Base-by-base conservation (phyloP, 92 coral and sea anemone species). In the Parazoanthus swiftii region DNA sequence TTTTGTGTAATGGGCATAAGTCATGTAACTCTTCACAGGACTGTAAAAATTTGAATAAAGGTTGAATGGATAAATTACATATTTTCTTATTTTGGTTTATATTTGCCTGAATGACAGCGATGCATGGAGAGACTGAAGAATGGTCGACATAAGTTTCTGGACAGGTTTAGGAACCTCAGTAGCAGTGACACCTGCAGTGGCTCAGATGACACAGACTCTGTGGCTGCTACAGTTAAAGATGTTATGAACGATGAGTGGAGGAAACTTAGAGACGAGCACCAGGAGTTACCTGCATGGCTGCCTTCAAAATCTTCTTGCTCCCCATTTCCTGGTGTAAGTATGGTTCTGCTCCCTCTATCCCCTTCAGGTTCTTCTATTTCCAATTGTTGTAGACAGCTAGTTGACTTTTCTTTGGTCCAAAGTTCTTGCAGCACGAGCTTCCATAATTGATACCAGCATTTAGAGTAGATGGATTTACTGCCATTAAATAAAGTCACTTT, bases 211-310 rank as follows among this genome's bases (percentile, higher is more conserved):
- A 33, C 43, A 8, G 78, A 84, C 21, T 71, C 67, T 43, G 78
- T 84, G 16, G 35, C 87, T 38, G 79, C 63, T 6, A 44, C 59
- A 42, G 46, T 84, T 44, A 70, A 84, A 84, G 87, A 84, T 70
- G 87, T 84, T 70, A 84, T 84, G 87, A 71, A 70, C 71, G 78
- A 84, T 71, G 87, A 84, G 66, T 84, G 87, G 87, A 70, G 78
- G 29, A 84, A 35, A 46, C 87, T 84, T 3, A 25, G 65, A 42
- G 59, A 84, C 8, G 78, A 84, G 26, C 87, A 84, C 13, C 70
- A 48, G 66, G 87, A 84, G 42, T 38, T 84, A 26, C 87, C 87
- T 1, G 65, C 87, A 68, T 84, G 87, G 87, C 25, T 84, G 66
- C 87, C 87, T 0, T 84, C 87, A 35, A 68, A 84, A 66, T 15